Evolutionary conservation across 2,113 vertebrate genomes (phyloP).

Genomic region (Murina feae): DNA sequence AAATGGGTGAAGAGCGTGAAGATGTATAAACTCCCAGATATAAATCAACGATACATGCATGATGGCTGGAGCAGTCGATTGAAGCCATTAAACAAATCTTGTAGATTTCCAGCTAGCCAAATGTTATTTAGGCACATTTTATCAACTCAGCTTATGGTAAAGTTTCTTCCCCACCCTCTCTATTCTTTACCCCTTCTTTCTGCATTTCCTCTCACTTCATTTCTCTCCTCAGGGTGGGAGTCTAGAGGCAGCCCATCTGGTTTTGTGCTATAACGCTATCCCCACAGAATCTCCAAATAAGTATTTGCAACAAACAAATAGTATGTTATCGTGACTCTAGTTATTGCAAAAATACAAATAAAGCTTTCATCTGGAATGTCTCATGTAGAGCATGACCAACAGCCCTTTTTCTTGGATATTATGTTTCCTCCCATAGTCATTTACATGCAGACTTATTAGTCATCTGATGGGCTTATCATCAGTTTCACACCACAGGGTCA

Average conservation of each 20-base stretch:
- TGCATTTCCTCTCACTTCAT: background rate
- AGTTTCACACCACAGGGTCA: slow-evolving; percentile 59
- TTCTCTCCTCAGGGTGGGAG: background rate
- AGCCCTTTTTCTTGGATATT: background rate
- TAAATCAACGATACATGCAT: background rate
- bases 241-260: background rate
- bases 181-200: background rate
- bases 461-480: slow-evolving; percentile 40
- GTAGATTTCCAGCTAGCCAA: background rate
- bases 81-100: background rate
- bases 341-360: background rate
- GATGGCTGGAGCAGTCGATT: background rate
- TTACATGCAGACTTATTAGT: slow-evolving; percentile 3
- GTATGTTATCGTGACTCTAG: background rate
- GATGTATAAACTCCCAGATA: background rate
- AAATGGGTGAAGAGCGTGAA: background rate
- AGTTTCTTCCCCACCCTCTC: background rate
- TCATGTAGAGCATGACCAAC: background rate
- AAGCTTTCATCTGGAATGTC: background rate
- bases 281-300: background rate
- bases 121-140: background rate
- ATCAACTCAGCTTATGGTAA: background rate
- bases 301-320: background rate
- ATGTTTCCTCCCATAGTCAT: slow-evolving; percentile 1
- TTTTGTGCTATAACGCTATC: background rate